These are phyloP conservation scores for Turnix velox DNA, from an alignment of 2,113 vertebrate species.

Conservation along the genomic window DNA sequence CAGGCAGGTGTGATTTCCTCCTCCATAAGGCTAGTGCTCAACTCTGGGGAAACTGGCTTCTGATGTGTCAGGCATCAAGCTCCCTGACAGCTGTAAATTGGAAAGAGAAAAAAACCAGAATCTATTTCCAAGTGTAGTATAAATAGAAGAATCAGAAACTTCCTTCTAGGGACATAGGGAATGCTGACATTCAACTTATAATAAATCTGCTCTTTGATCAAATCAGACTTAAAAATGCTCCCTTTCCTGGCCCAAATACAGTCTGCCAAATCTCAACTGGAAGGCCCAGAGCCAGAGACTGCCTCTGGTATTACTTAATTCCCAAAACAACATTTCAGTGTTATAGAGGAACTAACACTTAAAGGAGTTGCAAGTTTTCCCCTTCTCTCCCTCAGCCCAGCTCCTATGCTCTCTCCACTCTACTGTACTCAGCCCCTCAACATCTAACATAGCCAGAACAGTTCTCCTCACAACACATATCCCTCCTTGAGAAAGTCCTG, in stretches of 20 bases:
- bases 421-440: background rate
- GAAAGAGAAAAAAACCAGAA: background rate
- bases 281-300: background rate
- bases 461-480: accelerated
- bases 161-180: background rate
- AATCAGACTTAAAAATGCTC: background rate
- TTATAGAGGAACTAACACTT: background rate
- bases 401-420: background rate
- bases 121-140: background rate
- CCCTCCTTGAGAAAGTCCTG: background rate
- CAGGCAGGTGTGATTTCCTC: background rate
- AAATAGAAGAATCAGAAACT: background rate
- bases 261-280: background rate
- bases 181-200: background rate
- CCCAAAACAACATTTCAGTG: background rate
- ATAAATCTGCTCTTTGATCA: background rate
- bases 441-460: background rate
- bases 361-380: too few species aligned
- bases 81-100: constrained; percentile 49
- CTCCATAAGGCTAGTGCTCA: constrained; percentile 46
- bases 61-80: constrained; percentile 13
- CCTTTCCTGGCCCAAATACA: too few species aligned
- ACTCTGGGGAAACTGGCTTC: constrained; percentile 62
- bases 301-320: background rate
- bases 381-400: background rate